phyloP scores from a whole-genome alignment of 2,888 invertebrate species.

The Andricus quercusramuli region DNA sequence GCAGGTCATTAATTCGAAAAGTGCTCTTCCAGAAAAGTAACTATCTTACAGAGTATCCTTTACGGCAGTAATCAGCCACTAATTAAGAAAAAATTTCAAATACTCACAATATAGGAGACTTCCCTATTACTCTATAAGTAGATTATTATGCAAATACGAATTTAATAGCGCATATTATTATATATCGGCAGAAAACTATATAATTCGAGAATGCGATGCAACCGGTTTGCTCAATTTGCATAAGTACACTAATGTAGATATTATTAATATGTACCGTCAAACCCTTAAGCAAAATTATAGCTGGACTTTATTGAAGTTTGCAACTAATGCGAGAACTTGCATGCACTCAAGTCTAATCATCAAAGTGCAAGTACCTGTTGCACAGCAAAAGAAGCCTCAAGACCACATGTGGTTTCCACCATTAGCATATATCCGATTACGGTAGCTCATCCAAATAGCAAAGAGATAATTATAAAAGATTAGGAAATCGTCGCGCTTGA shows the following conservation, averaged over 20 bases:
- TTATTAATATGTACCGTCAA: not conserved
- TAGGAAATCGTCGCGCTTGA: slow-evolving; percentile 57
- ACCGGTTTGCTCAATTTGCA: not conserved
- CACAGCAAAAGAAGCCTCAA: slow-evolving; percentile 48
- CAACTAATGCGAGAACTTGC: not conserved
- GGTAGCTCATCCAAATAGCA: slow-evolving; percentile 57
- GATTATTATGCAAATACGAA: not conserved
- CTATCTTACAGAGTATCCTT: too few relatives aligned
- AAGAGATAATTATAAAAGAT: slow-evolving; percentile 70
- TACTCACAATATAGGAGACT: too few relatives aligned
- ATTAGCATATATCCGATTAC: slow-evolving; percentile 69
- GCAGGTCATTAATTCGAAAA: too few relatives aligned
- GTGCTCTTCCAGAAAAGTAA: too few relatives aligned
- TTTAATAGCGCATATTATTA: not conserved
- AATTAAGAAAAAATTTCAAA: too few relatives aligned
- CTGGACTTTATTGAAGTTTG: not conserved
- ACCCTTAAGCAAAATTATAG: slow-evolving; percentile 12
- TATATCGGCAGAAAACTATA: not conserved
- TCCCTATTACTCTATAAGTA: not conserved
- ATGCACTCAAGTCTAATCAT: slow-evolving; percentile 5
- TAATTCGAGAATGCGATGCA: not conserved
- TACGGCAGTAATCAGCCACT: too few relatives aligned
- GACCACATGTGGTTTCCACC: slow-evolving; percentile 50
- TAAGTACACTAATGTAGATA: slow-evolving; percentile 4
- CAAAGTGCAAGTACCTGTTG: slow-evolving; percentile 42